These are phyloP conservation scores for Ochlodes sylvanus DNA, from an alignment of 2,888 invertebrate species.

Conservation along the genomic window DNA sequence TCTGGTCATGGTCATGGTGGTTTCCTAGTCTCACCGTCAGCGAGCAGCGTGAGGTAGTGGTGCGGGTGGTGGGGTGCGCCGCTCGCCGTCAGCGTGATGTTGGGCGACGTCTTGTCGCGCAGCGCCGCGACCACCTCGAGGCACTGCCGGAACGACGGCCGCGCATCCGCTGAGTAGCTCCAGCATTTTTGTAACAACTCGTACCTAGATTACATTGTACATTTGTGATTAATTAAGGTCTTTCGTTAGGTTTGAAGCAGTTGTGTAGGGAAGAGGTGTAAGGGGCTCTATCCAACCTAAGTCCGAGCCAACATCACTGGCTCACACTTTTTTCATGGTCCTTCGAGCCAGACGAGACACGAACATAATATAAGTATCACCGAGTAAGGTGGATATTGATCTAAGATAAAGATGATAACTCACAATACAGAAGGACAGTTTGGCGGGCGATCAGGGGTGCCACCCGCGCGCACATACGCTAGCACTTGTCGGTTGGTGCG, in stretches of 20 bases:
- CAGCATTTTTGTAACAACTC: constrained; percentile 95
- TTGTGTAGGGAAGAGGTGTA: too few species aligned
- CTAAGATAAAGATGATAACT: constrained; percentile 59
- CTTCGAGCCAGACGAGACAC: background rate
- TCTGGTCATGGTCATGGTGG: too few species aligned
- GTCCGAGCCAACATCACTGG: too few species aligned
- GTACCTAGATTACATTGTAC: constrained; percentile 83
- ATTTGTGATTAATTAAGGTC: too few species aligned
- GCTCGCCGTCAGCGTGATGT: constrained; percentile 64
- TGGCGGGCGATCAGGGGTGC: constrained; percentile 91
- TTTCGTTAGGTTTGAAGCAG: too few species aligned
- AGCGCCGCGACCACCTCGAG: constrained; percentile 85
- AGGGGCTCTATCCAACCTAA: too few species aligned
- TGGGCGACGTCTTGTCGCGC: constrained; percentile 67
- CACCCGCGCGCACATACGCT: constrained; percentile 94
- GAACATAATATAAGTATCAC: background rate
- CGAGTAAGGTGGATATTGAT: background rate
- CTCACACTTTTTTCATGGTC: background rate
- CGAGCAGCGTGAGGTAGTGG: constrained; percentile 75
- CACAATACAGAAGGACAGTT: constrained; percentile 94
- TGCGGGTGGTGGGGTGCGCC: constrained; percentile 59
- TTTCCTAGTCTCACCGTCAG: constrained; percentile 72
- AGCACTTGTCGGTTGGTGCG: constrained; percentile 96
- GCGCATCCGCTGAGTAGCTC: constrained; percentile 91
- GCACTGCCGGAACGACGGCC: constrained; percentile 95